Evolutionary conservation across 2,113 vertebrate species (phyloP), one percentile per base, ranked within the genome.

Genomic region (Microtus richardsoni): DNA sequence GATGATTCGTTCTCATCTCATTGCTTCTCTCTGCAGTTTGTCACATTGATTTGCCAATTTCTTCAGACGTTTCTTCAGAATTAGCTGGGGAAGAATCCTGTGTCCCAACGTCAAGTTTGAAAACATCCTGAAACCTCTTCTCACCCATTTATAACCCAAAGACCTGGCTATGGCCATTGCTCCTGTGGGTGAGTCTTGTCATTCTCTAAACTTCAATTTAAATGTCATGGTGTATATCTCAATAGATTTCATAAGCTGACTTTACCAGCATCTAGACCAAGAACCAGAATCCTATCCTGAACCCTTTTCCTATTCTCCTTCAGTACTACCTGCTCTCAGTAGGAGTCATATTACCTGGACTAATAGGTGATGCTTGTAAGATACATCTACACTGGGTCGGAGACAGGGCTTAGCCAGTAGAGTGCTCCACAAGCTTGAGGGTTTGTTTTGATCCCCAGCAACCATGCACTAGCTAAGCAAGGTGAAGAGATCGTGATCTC

Each of bases 1-100:
- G 60, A 36, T 89, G 41, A 16, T 62, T 39, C 44, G 2, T 64
- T 91, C 47, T 44, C 13, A 66, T 89, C 49, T 96, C 33, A 95
- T 39, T 36, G 66, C 10, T 93, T 24, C 73, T 41, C 52, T 87
- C 62, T 17, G 52, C 5, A 10, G 62, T 93, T 80, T 93, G 64
- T 80, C 47, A 94, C 26, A 70, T 26, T 54, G 30, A 14, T 26
- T 28, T 41, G 22, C 9, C 44, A 52, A 44, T 74, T 88, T 22
- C 83, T 70, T 47, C 44, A 41, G 52, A 54, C 47, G 84, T 75
- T 14, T 96, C 83, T 70, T 94, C 54, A 86, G 58, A 75, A 79
- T 17, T 10, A 91, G 10, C 49, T 44, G 41, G 33, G 36, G 36
- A 12, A 79, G 19, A 54, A 83, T 54, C 77, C 14, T 87, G 44